Evolutionary conservation across 2,113 vertebrate genomes (phyloP).

Genomic region (Pomatorhinus ruficollis): DNA sequence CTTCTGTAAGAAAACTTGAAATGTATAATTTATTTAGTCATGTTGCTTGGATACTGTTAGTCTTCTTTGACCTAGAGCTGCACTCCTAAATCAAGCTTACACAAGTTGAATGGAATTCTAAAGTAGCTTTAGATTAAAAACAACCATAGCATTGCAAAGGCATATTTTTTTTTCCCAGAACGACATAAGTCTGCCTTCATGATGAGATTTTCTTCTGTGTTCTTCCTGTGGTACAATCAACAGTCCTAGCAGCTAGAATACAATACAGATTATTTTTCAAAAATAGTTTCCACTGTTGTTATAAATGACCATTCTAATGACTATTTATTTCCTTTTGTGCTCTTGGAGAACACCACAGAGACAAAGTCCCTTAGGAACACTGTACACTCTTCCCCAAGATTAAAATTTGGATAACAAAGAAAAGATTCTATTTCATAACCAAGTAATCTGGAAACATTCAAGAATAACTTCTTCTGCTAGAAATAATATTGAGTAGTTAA

Average conservation of each 20-base stretch:
- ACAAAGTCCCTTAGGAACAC: not conserved
- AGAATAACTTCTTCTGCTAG: not conserved
- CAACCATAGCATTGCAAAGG: not conserved
- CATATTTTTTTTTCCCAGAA: not conserved
- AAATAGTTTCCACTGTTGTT: not conserved
- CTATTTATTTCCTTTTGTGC: not conserved
- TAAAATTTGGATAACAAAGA: not conserved
- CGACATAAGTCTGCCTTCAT: not conserved
- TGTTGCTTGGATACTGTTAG: constrained; percentile 1
- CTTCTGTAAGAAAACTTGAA: not conserved
- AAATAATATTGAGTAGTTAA: not conserved
- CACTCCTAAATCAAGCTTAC: not conserved
- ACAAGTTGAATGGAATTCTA: not conserved
- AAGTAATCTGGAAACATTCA: not conserved
- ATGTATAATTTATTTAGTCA: not conserved
- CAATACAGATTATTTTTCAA: not conserved
- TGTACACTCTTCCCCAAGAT: not conserved
- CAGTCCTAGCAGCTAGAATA: not conserved
- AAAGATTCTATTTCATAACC: not conserved
- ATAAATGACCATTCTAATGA: not conserved
- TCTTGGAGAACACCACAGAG: not conserved
- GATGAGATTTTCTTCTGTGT: not conserved
- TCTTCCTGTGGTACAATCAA: not conserved
- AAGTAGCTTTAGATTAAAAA: not conserved
- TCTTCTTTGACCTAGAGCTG: not conserved